Conservation (phyloP, 2,113 vertebrate genomes). For the Anolis carolinensis region DNA sequence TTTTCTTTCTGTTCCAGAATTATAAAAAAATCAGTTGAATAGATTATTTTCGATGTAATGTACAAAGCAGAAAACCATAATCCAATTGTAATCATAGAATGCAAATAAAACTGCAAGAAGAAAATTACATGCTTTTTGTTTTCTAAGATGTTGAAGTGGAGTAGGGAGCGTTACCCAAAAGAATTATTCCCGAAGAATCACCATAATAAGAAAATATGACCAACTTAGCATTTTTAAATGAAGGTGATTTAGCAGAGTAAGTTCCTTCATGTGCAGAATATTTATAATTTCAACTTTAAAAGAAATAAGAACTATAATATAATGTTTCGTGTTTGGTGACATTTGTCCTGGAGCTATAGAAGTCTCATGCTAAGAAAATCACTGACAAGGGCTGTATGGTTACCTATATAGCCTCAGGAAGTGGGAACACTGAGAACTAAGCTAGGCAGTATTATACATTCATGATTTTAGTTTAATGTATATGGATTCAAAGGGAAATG, state of each 20-base stretch:
- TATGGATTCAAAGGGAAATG: no score
- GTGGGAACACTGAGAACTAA: not conserved
- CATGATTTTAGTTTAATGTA: no score
- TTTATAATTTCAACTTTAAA: not conserved
- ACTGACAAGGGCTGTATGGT: not conserved
- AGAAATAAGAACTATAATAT: not conserved
- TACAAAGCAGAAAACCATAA: constrained; percentile 44
- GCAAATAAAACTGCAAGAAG: constrained; percentile 54
- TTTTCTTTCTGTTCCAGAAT: constrained; percentile 29
- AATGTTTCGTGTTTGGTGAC: not conserved
- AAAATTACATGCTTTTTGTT: constrained; percentile 46
- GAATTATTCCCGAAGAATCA: constrained; percentile 25
- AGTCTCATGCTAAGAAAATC: not conserved
- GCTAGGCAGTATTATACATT: not conserved
- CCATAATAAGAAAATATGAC: constrained; percentile 52
- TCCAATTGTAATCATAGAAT: constrained; percentile 51
- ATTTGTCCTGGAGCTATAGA: not conserved
- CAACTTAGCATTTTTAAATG: constrained; percentile 44
- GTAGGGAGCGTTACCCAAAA: not conserved
- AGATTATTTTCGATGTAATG: constrained; percentile 42
- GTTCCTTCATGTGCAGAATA: not conserved
- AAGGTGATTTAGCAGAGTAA: constrained; percentile 40
- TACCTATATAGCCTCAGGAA: not conserved
- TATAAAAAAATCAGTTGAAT: constrained; percentile 27
- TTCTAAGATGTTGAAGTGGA: constrained; percentile 14